Evolutionary conservation across 2,888 invertebrate genomes (phyloP), one percentile per base, ranked within the genome.

Genomic region (Platypus cylindrus): DNA sequence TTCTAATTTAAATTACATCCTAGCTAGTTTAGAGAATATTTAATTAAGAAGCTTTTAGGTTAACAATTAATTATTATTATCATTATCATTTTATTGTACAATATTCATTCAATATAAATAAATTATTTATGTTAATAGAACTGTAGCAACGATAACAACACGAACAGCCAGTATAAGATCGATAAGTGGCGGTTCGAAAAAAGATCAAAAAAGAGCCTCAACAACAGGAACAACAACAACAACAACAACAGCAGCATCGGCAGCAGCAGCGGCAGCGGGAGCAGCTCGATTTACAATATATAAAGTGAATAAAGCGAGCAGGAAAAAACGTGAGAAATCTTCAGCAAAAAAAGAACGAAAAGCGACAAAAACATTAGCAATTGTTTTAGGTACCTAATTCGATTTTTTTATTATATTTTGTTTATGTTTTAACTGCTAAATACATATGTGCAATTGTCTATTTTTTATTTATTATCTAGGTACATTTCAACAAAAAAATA

Each of bases 331-430:
- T 31, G 91, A 91, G 56, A 91, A 90, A 56, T 87, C 87, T 14
- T 86, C 89, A 1, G 90, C 89, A 3, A 87, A 85, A 61, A 89
- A 86, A 53, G 98, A 98, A 58, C 74, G 93, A 40, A 94, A 98
- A 63, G 97, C 98, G 18, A 98, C 97, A 5, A 97, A 97, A 69
- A 98, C 97, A 5, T 65, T 98, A 47, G 97, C 95, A 37, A 95
- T 98, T 62, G 98, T 98, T 47, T 73, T 98, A 60, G 95, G 97
- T 97, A 66, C n/a, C n/a, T n/a, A n/a, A n/a, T n/a, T n/a, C n/a
- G n/a, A 75, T 78, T 34, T 33, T 24, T 28, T 17, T 24, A 12
- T 13, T 24, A 14, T 24, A 14, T 34, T 41, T n/a, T n/a, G n/a
- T n/a, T n/a, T n/a, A n/a, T n/a, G n/a, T n/a, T n/a, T n/a, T n/a